Conservation (phyloP, 2,888 invertebrate species). For the Choristoneura rosaceana region DNA sequence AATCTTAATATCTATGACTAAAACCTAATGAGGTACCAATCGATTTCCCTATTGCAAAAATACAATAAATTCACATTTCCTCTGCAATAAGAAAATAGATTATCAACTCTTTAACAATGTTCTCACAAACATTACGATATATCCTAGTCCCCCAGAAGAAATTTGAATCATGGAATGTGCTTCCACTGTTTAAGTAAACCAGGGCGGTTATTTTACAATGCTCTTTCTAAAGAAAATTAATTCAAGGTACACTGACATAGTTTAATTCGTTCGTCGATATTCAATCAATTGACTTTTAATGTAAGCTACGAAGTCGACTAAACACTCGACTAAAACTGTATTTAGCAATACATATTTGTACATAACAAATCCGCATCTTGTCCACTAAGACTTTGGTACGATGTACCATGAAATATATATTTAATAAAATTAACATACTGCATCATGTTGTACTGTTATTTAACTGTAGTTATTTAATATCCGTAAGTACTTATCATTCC, state of each 20-base stretch:
- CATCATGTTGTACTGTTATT: not conserved
- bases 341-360: not conserved
- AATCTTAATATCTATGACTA: conserved; percentile 45
- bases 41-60: conserved; percentile 44
- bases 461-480: not conserved
- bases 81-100: conserved; percentile 45
- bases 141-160: conserved; percentile 20
- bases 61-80: conserved; percentile 40
- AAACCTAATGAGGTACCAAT: conserved; percentile 43
- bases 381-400: not conserved
- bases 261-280: conserved; percentile 16
- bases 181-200: conserved; percentile 23
- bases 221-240: not conserved
- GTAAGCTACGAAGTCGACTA: not conserved
- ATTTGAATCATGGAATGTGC: conserved; percentile 43
- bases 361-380: not conserved
- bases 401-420: not conserved
- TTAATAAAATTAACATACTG: not conserved
- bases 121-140: conserved; percentile 25
- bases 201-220: not conserved
- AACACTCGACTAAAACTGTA: not conserved
- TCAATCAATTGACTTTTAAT: not conserved
- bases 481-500: not conserved
- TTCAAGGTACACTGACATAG: not conserved
- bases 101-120: conserved; percentile 39